These are phyloP conservation scores for Drosophila picticornis DNA, from an alignment of 2,888 invertebrate genomes.

Conservation along the genomic window DNA sequence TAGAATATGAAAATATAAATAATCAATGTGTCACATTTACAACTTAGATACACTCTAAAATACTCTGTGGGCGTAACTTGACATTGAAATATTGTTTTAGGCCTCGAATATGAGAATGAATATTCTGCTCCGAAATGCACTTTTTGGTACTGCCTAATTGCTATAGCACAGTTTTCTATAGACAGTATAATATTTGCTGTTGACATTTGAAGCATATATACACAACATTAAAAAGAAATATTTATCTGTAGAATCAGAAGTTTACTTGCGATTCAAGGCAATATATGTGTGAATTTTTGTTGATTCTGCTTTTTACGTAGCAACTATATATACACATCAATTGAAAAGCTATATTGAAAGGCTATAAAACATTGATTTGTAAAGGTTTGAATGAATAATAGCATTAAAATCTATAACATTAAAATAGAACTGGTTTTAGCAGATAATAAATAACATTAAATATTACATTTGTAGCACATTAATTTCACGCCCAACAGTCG, in stretches of 20 bases:
- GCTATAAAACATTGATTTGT: too few species aligned
- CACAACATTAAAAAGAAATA: not conserved
- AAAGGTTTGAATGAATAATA: too few species aligned
- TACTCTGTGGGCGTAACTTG: not conserved
- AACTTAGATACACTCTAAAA: not conserved
- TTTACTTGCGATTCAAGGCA: not conserved
- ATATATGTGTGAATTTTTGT: not conserved
- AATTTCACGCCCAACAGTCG: too few species aligned
- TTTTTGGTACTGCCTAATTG: not conserved
- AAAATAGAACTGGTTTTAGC: too few species aligned
- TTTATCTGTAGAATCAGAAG: not conserved
- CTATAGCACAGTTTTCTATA: not conserved
- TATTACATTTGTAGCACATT: too few species aligned
- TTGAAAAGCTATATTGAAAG: too few species aligned
- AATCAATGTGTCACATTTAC: not conserved
- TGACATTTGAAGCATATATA: not conserved
- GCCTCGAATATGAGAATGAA: not conserved
- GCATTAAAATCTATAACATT: too few species aligned
- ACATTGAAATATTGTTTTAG: not conserved
- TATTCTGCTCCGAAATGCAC: not conserved
- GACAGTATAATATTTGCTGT: not conserved
- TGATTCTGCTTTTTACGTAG: too few species aligned
- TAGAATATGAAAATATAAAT: slow-evolving; percentile 2
- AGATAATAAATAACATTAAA: too few species aligned
- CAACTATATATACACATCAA: too few species aligned